phyloP scores from a whole-genome alignment of 2,113 vertebrate genomes.

The Pterocles burchelli region DNA sequence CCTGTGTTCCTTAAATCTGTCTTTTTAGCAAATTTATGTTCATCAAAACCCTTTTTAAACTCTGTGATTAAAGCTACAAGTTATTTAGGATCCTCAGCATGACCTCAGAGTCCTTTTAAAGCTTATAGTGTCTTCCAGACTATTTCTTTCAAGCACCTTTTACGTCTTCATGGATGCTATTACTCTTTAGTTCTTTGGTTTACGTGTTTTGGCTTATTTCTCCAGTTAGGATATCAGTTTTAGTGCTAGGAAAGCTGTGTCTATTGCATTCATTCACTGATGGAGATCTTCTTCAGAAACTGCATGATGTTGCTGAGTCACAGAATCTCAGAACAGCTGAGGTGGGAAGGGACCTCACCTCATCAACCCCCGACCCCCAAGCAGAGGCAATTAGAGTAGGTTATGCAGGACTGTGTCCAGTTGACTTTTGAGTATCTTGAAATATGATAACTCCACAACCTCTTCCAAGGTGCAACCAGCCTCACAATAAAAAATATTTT shows the following conservation, averaged over 20 bases:
- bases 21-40: neutral
- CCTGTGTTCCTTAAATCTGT: neutral
- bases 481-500: neutral
- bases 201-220: neutral
- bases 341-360: neutral
- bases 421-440: neutral
- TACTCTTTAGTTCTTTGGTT: neutral
- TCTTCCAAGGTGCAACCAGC: neutral
- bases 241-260: neutral
- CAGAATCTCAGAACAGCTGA: neutral
- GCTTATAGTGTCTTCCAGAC: neutral
- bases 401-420: neutral
- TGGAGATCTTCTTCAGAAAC: neutral
- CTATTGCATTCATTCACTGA: neutral
- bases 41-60: neutral
- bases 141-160: neutral
- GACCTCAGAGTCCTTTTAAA: neutral
- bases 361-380: neutral
- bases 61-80: neutral
- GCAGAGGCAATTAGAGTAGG: neutral
- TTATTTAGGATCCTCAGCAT: neutral
- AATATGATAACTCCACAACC: neutral
- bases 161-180: neutral
- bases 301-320: neutral
- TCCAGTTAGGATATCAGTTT: neutral